Percentiles rank a stretch among this genome's conserved stretches.
Conservation (phyloP, 2,113 vertebrate genomes). For the Hemiprocne comata region DNA sequence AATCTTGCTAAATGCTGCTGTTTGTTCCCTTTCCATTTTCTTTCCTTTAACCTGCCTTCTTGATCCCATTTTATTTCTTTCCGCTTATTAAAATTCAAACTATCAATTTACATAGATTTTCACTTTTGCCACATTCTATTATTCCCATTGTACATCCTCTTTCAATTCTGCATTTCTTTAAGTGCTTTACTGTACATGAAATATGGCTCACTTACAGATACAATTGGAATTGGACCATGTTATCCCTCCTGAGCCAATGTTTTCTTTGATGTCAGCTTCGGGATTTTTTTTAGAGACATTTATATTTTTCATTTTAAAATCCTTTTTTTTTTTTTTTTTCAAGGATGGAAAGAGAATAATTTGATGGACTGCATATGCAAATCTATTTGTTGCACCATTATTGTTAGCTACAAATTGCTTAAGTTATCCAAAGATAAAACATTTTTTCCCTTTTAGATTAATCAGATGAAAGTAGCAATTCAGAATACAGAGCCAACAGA, state of each 20-base stretch:
- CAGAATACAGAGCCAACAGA: background rate
- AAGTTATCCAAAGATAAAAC: background rate
- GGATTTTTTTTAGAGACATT: background rate
- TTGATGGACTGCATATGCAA: background rate
- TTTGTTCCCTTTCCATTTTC: background rate
- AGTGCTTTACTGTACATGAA: background rate
- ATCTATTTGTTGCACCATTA: background rate
- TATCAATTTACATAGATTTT: background rate
- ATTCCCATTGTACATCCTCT: background rate
- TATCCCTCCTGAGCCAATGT: background rate
- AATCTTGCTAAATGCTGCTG: background rate
- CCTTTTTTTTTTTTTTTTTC: background rate
- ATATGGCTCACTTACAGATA: background rate
- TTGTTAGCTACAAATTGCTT: background rate
- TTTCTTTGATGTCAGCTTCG: background rate
- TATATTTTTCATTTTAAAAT: background rate
- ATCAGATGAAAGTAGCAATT: background rate
- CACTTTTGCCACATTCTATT: conserved; percentile 33
- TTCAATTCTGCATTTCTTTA: conserved; percentile 24
- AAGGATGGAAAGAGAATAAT: background rate
- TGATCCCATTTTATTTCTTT: conserved; percentile 7
- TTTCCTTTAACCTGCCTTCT: background rate
- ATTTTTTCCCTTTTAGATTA: background rate
- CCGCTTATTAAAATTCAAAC: conserved; percentile 22
- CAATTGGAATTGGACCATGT: background rate